Base-by-base conservation (phyloP, 2,888 invertebrate genomes). In the Polyploca ridens region DNA sequence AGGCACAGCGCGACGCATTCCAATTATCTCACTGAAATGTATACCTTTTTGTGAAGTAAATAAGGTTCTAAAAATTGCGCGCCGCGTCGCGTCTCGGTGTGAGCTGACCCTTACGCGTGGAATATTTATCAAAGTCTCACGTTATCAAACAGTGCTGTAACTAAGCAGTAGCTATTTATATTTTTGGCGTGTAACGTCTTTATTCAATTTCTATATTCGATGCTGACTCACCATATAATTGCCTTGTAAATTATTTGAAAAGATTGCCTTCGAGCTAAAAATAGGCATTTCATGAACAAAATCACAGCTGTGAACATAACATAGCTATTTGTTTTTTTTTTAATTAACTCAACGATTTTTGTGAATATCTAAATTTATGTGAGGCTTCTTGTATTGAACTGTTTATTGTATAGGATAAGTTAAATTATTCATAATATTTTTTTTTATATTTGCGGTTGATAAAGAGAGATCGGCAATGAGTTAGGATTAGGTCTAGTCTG, bases 11-110 rank as follows among this genome's bases (percentile, higher is more conserved):
- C 27, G 27, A 27, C 27, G 27, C 27, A 27, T 27, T 27, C 27
- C 27, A 2, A 27, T 27, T 27, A 27, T 27, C 27, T 27, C 27
- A 27, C 27, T 27, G 27, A 27, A 27, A 27, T 27, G 27, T 27
- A 27, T 27, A 27, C 27, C 27, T 27, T 27, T 27, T 27, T 27
- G 27, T 27, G 27, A 1, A 27, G 27, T 27, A 27, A 27, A 27
- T 27, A 27, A 27, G 2, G 27, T 27, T n/a, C n/a, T n/a, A n/a
- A n/a, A n/a, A n/a, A n/a, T n/a, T 46, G 41, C 41, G 41, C 41
- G 13, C 41, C 3, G 41, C 63, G 65, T 67, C 67, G 67, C 67
- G 67, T 67, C 63, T 67, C 67, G 67, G 65, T 67, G 63, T 68
- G 68, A 66, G 66, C 68, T 64, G 68, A 68, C 67, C 64, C 67